Conservation (phyloP, 2,888 invertebrate genomes). For the Synanthedon andrenaeformis region DNA sequence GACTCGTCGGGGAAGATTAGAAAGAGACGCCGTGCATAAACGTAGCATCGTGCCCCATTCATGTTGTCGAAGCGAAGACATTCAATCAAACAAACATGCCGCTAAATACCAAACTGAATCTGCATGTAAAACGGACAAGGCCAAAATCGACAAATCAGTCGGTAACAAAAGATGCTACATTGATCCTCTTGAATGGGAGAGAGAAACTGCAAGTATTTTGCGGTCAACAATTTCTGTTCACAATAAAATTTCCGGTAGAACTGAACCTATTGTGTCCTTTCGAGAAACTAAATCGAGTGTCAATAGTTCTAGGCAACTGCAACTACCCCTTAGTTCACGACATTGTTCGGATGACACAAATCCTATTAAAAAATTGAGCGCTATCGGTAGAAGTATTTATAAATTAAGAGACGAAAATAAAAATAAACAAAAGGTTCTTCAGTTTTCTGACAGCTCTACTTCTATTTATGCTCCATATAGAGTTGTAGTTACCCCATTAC, state of each 20-base stretch:
- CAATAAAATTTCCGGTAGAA: conserved; percentile 38
- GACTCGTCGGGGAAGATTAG: conserved; percentile 55
- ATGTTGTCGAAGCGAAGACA: conserved; percentile 49
- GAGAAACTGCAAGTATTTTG: conserved; percentile 68
- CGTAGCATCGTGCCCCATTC: conserved; percentile 52
- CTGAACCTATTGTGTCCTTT: conserved; percentile 29
- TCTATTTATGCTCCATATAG: conserved; percentile 53
- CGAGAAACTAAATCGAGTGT: conserved; percentile 47
- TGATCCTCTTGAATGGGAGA: conserved; percentile 65
- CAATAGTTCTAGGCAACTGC: conserved; percentile 25
- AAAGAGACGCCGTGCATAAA: conserved; percentile 56
- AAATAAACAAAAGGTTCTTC: conserved; percentile 40
- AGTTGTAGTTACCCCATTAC: conserved; percentile 44
- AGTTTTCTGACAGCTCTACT: conserved; percentile 52
- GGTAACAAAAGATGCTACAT: conserved; percentile 68
- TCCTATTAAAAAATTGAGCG: conserved; percentile 53
- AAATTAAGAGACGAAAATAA: conserved; percentile 45
- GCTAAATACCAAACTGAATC: conserved; percentile 57
- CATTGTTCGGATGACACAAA: conserved; percentile 34
- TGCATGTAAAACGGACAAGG: conserved; percentile 47
- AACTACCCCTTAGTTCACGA: conserved; percentile 32
- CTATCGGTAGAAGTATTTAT: conserved; percentile 55
- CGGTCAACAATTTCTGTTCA: conserved; percentile 59
- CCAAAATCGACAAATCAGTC: conserved; percentile 55
- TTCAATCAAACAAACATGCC: conserved; percentile 21